Evolutionary conservation across 2,888 invertebrate species (phyloP), one percentile per base, ranked within the genome.

Genomic region (Stratiomys singularior): DNA sequence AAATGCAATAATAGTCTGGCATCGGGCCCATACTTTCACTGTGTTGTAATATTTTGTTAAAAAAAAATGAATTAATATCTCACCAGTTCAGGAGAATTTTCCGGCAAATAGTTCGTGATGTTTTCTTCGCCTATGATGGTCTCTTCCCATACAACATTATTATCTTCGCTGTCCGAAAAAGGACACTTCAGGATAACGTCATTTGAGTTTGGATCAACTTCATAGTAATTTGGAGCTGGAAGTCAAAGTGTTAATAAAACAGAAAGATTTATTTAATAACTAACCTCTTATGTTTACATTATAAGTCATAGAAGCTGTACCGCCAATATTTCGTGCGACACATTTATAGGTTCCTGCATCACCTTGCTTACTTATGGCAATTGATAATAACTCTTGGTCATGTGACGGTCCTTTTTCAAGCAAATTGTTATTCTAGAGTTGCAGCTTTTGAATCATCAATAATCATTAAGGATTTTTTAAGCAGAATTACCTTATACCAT

Each of bases 311-410:
- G 87, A 85, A n/a, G 85, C 84, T 0, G 85, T 81, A 13, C 92
- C 92, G 0, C 88, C 89, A 1, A 83, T 82, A 84, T 90, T 92
- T 81, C 88, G 88, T 0, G 89, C 91, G 13, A 89, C 86, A 82
- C 92, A 92, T 30, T 88, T 87, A 86, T 91, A 92, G 80, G 88
- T 88, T 0, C 91, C 92, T 13, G 89, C 89, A 83, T 90, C 89
- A 23, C 84, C 83, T 1, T 23, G 58, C 1, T 13, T 78, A 5
- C 87, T 88, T 67, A 89, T 87, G 0, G 80, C 83, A 80, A 91
- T 78, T 69, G 79, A 78, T 47, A 81, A 52, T 30, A 76, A 76
- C 30, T 21, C 66, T 18, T 47, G 77, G 30, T 46, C 72, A 4
- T 44, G 76, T 60, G 58, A 78, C 18, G 77, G 76, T n/a, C 72